phyloP scores from a whole-genome alignment of 2,797 vertebrate genomes.

The Myotis vivesi region DNA sequence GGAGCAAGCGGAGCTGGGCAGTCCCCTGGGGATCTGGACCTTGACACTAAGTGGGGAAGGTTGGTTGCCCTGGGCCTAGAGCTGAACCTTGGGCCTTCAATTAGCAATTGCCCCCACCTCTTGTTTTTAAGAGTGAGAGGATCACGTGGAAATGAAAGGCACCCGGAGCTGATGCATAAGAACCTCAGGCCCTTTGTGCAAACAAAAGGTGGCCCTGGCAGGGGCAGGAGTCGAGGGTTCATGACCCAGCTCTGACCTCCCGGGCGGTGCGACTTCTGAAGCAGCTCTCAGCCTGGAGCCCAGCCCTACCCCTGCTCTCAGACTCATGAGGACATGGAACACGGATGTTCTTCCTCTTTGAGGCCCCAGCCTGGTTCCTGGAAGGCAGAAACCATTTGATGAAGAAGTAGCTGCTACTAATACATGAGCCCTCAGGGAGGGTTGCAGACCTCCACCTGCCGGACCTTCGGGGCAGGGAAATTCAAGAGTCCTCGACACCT shows the following conservation, averaged over 20 bases:
- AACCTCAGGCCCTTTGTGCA: neutral
- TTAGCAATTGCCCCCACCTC: neutral
- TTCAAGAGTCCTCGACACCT: neutral
- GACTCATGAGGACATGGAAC: neutral
- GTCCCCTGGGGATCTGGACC: neutral
- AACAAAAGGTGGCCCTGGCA: neutral
- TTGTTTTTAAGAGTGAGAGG: neutral
- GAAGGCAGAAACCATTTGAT: neutral
- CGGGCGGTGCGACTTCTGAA: neutral
- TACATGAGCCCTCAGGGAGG: neutral
- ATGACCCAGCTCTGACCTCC: conserved; percentile 51
- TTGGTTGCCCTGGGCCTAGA: neutral
- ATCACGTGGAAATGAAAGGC: neutral
- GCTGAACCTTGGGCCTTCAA: neutral
- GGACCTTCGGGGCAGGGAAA: neutral
- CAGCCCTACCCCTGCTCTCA: neutral
- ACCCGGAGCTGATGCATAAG: neutral
- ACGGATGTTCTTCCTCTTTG: neutral
- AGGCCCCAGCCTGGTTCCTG: neutral
- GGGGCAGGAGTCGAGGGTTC: conserved; percentile 25
- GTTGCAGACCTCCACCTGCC: neutral
- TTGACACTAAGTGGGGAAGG: neutral
- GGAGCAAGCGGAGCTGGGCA: neutral
- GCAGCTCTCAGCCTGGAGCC: neutral
- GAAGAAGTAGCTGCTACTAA: neutral